Percentiles rank a stretch among this genome's conserved stretches.
Conservation (phyloP, 2,888 invertebrate genomes). For the Agrochola macilenta region DNA sequence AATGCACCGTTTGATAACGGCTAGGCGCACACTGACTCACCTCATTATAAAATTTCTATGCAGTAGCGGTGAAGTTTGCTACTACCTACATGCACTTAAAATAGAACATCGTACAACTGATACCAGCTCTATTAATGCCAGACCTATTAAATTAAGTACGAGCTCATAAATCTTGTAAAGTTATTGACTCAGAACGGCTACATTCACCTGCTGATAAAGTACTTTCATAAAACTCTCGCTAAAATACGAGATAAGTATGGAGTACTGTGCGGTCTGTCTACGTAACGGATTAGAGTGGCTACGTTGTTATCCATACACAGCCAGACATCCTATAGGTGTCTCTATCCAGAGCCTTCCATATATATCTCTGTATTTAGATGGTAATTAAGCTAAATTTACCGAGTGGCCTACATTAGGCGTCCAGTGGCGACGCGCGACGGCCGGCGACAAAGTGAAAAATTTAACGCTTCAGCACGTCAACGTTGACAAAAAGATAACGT, state of each 20-base stretch:
- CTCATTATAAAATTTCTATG: slow-evolving; percentile 49
- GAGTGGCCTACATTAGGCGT: slow-evolving; percentile 71
- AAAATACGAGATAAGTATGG: slow-evolving; percentile 52
- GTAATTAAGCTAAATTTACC: slow-evolving; percentile 78
- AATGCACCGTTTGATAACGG: slow-evolving; percentile 69
- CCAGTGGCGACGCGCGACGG: slow-evolving; percentile 42
- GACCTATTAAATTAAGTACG: slow-evolving; percentile 48
- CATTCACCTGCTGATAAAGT: slow-evolving; percentile 50
- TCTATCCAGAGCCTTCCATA: slow-evolving; percentile 53
- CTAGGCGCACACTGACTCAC: slow-evolving; percentile 46
- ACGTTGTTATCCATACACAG: slow-evolving; percentile 32
- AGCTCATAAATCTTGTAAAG: slow-evolving; percentile 58
- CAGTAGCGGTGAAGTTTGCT: slow-evolving; percentile 22
- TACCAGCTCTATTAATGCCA: slow-evolving; percentile 44
- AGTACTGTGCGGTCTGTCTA: slow-evolving; percentile 41
- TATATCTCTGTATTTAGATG: slow-evolving; percentile 68
- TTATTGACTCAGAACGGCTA: slow-evolving; percentile 43
- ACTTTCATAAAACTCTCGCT: slow-evolving; percentile 54
- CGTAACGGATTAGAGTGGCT: slow-evolving; percentile 40
- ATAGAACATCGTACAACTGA: slow-evolving; percentile 45
- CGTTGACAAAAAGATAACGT: slow-evolving; percentile 55
- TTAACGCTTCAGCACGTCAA: slow-evolving; percentile 62
- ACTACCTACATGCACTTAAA: slow-evolving; percentile 35
- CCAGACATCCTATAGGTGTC: slow-evolving; percentile 55
- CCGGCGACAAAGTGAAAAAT: slow-evolving; percentile 63